phyloP scores from a whole-genome alignment of 1,140 invertebrate species.

The Pomacea maculata region DNA sequence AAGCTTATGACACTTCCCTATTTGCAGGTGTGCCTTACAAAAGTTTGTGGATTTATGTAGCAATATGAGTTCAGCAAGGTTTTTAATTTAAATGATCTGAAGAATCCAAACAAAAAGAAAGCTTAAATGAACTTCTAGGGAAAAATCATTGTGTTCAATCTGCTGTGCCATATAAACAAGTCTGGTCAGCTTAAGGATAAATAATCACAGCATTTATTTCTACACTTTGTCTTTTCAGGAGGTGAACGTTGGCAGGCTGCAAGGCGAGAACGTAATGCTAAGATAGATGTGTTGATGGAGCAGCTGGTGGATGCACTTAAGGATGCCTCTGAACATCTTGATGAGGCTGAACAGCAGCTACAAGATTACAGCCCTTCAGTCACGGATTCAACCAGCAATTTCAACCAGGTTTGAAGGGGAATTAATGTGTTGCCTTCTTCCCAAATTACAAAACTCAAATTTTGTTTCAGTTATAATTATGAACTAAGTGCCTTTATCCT shows the following conservation, averaged over 20 bases:
- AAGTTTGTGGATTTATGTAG: too few relatives aligned
- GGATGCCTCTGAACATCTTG: constrained; percentile 46
- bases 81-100: too few relatives aligned
- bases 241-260: constrained; percentile 19
- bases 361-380: constrained; percentile 26
- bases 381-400: constrained; percentile 23
- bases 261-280: constrained; percentile 23
- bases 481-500: too few relatives aligned
- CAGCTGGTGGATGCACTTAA: constrained; percentile 52
- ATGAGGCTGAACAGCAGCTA: constrained; percentile 41
- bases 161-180: neutral
- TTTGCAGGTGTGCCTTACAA: too few relatives aligned
- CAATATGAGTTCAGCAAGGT: too few relatives aligned
- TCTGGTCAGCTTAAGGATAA: too few relatives aligned
- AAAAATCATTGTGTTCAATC: neutral
- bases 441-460: too few relatives aligned
- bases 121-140: too few relatives aligned
- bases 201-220: too few relatives aligned
- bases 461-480: too few relatives aligned
- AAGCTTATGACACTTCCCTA: too few relatives aligned
- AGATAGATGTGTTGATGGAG: constrained; percentile 48
- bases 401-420: constrained; percentile 30
- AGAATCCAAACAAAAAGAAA: too few relatives aligned
- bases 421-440: neutral
- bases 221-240: neutral